Evolutionary conservation across 2,888 invertebrate genomes (phyloP), one percentile per base, ranked within the genome.

Genomic region (Agonopterix heracliana): DNA sequence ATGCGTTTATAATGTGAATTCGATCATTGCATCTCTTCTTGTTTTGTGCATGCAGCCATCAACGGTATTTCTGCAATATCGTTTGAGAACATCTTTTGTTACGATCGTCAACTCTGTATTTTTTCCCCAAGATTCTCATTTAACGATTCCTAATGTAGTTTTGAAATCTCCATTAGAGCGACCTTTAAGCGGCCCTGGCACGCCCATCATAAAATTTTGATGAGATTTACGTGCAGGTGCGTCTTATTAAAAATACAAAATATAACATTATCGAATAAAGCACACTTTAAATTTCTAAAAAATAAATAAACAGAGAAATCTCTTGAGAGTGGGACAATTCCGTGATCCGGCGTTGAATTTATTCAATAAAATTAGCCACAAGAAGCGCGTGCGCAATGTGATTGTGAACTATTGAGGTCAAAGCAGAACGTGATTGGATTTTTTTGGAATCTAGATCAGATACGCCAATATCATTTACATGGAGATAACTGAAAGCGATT

Each of bases 371-470:
- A 64, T 66, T 65, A 60, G 63, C 64, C 58, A 60, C 65, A 65
- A 61, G 59, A 52, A 49, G 51, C 55, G 63, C 55, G 63, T 60
- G 61, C 56, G 62, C 60, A 63, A 64, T 62, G 59, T 56, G 38
- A 49, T 54, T 54, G 54, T 59, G 60, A 9, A 59, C 51, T 64
- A 71, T 76, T 71, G 56, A 66, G 76, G 75, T 74, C 75, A 69
- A 55, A 58, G 50, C 49, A 53, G 69, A 71, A 79, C 81, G 81
- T 84, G 84, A 71, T 74, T 68, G 59, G 77, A 57, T 68, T 78
- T 12, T 66, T 54, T 55, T 59, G 57, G 57, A 68, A 69, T 67
- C 68, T 63, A 60, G 63, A 68, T 60, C 26, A 26, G 26, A 26
- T 26, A 26, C 26, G 26, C 26, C 26, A 26, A 60, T 55, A 63